Evolutionary conservation across 2,888 invertebrate genomes (phyloP).

Genomic region (Caradrina kadenii): DNA sequence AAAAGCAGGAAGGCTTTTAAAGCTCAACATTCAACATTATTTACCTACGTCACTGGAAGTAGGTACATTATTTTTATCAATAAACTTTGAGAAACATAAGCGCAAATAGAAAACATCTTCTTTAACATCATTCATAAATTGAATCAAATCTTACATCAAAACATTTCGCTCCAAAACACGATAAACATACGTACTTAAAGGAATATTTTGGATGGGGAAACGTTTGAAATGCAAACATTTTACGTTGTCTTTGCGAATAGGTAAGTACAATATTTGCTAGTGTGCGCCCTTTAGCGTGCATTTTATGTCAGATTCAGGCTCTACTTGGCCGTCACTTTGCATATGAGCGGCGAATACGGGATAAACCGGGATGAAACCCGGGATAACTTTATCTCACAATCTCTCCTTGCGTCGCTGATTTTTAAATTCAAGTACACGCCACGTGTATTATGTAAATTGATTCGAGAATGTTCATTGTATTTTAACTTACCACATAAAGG

Average conservation of each 20-base stretch:
- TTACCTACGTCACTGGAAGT: neutral
- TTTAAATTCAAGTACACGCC: conserved; percentile 79
- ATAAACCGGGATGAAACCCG: conserved; percentile 77
- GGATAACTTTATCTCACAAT: conserved; percentile 79
- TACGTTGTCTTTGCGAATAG: conserved; percentile 68
- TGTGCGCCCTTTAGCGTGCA: conserved; percentile 71
- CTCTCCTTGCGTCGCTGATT: conserved; percentile 77
- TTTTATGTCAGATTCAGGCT: conserved; percentile 75
- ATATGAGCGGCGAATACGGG: conserved; percentile 73
- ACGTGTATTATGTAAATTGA: conserved; percentile 81
- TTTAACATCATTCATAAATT: conserved; percentile 1
- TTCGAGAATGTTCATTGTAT: conserved; percentile 74
- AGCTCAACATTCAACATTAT: neutral
- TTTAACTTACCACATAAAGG: conserved; percentile 65
- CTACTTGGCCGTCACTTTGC: conserved; percentile 76
- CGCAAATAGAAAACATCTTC: neutral
- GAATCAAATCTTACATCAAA: conserved; percentile 36
- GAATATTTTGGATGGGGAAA: conserved; percentile 50
- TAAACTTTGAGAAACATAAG: conserved; percentile 4
- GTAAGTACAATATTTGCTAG: conserved; percentile 66
- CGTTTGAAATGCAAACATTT: conserved; percentile 62
- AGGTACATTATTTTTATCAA: conserved; percentile 1
- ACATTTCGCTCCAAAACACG: conserved; percentile 21
- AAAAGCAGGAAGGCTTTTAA: neutral
- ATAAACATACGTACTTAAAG: conserved; percentile 44